Conservation (phyloP, 2,113 vertebrate genomes). For the Syngnathus typhle region DNA sequence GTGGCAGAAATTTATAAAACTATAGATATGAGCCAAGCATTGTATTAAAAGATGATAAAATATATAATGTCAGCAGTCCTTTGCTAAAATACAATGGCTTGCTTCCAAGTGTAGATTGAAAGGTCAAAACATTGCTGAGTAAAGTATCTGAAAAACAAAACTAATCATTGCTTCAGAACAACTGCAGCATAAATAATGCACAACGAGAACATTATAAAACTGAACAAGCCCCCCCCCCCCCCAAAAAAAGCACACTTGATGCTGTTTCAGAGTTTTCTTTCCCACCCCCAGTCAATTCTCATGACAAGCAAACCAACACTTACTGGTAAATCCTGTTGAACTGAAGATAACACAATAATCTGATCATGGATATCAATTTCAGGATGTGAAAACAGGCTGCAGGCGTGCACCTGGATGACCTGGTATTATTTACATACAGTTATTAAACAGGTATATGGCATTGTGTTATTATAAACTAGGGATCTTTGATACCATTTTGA, state of each 20-base stretch:
- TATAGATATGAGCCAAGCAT: conserved; percentile 26
- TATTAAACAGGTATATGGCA: not conserved
- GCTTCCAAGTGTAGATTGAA: conserved; percentile 33
- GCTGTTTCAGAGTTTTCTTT: not conserved
- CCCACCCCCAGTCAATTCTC: not conserved
- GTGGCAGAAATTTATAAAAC: conserved; percentile 25
- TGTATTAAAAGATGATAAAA: conserved; percentile 23
- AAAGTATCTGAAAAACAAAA: conserved; percentile 15
- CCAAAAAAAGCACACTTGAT: not conserved
- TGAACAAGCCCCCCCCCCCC: not conserved
- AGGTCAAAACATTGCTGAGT: conserved; percentile 27
- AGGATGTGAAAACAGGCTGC: not conserved
- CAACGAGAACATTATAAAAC: not conserved
- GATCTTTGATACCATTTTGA: not conserved
- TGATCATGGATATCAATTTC: conserved; percentile 21
- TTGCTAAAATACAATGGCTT: conserved; percentile 18
- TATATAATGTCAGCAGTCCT: conserved; percentile 28
- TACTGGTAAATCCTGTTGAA: conserved; percentile 5
- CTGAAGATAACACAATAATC: conserved; percentile 19
- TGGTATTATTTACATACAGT: not conserved
- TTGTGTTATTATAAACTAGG: not conserved
- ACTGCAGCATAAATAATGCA: not conserved
- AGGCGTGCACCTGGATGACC: not conserved
- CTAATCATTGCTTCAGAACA: not conserved
- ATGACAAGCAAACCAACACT: conserved; percentile 4